Evolutionary conservation across 2,797 vertebrate species (phyloP).

Genomic region (Darevskia mixta): DNA sequence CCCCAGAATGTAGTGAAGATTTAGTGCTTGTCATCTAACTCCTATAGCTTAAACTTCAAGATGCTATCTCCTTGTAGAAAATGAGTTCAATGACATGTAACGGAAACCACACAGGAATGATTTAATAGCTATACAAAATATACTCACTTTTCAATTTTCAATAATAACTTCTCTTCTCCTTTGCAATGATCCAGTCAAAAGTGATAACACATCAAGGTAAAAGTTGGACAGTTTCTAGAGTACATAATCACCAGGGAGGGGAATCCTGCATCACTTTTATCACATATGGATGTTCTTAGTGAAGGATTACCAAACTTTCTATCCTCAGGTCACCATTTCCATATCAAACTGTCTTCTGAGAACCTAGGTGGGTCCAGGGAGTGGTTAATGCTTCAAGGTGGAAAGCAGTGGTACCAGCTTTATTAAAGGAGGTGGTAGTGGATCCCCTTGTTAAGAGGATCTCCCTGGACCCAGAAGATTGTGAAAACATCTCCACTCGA

Average conservation of each 20-base stretch:
- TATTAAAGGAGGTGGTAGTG: too few species aligned
- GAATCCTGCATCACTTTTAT: neutral
- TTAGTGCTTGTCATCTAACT: neutral
- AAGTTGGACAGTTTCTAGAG: neutral
- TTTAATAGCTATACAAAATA: constrained; percentile 4
- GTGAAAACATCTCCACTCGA: too few species aligned
- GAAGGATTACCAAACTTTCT: neutral
- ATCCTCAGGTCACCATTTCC: neutral
- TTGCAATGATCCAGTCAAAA: constrained; percentile 16
- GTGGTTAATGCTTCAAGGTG: too few species aligned
- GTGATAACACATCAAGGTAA: neutral
- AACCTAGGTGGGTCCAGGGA: too few species aligned
- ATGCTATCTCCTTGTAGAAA: constrained; percentile 27
- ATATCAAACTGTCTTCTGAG: neutral
- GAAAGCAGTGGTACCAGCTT: too few species aligned
- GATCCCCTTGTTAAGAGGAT: too few species aligned
- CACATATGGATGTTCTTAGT: neutral
- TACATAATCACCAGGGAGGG: neutral
- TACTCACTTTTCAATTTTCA: constrained; percentile 8
- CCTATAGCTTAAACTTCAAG: neutral
- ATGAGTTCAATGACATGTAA: constrained; percentile 15
- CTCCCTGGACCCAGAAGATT: too few species aligned
- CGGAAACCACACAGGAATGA: constrained; percentile 20
- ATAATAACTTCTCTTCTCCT: neutral
- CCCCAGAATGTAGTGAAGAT: neutral